Conservation (phyloP, 2,888 invertebrate species). For the Saturnia japonica region DNA sequence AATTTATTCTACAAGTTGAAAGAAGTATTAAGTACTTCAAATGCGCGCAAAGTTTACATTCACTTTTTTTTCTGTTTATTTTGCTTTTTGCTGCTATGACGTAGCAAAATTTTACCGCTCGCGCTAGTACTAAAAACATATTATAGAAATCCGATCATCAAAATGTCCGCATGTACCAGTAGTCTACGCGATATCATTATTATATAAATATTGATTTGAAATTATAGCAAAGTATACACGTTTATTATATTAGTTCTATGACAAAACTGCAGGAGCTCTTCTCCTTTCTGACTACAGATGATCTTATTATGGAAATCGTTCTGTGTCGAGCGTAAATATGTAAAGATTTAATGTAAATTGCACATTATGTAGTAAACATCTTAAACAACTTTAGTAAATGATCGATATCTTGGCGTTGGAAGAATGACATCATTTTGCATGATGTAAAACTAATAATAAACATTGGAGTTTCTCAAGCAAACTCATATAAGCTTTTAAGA, state of each 20-base stretch:
- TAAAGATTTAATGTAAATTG: slow-evolving; percentile 69
- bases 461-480: too few relatives aligned
- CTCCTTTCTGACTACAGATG: slow-evolving; percentile 68
- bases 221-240: slow-evolving; percentile 26
- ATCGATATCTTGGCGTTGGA: slow-evolving; percentile 19
- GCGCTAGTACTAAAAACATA: slow-evolving; percentile 8
- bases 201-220: slow-evolving; percentile 21
- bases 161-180: not conserved
- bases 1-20: too few relatives aligned
- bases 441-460: too few relatives aligned
- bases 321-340: slow-evolving; percentile 68
- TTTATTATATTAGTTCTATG: slow-evolving; percentile 58
- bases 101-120: slow-evolving; percentile 11
- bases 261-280: slow-evolving; percentile 68
- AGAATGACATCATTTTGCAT: slow-evolving; percentile 18
- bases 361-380: slow-evolving; percentile 26
- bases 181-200: slow-evolving; percentile 16
- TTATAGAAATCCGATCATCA: slow-evolving; percentile 1
- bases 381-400: slow-evolving; percentile 31
- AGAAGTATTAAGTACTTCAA: too few relatives aligned
- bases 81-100: not conserved
- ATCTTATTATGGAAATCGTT: slow-evolving; percentile 70
- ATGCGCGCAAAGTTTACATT: too few relatives aligned
- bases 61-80: not conserved
- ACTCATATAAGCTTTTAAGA: too few relatives aligned